Evolutionary conservation across 1,140 invertebrate genomes (phyloP), one percentile per base, ranked within the genome.

Genomic region (Dendroctonus ponderosae): DNA sequence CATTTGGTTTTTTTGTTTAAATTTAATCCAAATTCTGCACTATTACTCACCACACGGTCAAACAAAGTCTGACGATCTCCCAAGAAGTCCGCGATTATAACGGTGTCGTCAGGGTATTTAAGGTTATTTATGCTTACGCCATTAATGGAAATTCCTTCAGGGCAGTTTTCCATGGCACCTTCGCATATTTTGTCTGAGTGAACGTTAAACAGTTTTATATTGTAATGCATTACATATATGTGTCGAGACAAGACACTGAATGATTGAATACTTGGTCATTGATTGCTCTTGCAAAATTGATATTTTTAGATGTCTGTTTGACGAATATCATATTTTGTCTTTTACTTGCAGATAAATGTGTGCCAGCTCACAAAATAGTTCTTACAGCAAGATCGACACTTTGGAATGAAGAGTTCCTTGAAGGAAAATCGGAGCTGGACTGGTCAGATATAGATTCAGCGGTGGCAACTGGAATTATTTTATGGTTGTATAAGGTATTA

Each of bases 301-400:
- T 11, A 5, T 2, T 3, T 46, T 46, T 46, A 4, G 5, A 46
- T 11, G 12, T 46, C 12, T 46, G 12, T 46, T 12, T 46, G 8
- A 1, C 43, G 1, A 46, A 46, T 11, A 9, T 46, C 43, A 9
- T 4, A 46, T 46, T 46, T 46, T 46, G 8, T 4, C 12, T 5
- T 42, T 7, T 44, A 44, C 48, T 60, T 51, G 6, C 15, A 62
- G 85, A 86, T 74, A 84, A 85, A 72, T 79, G 84, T 42, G 84
- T 96, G 66, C 87, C 88, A 54, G 93, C 87, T 11, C 96, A 98
- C 79, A 92, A 92, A 80, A 92, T 98, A 84, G 89, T 97, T 8
- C 81, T 98, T 7, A 87, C 87, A 76, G 91, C 94, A n/a, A 82
- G 94, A 40, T 94, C 91, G 69, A 88, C 92, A 77, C 85, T 86